These are phyloP conservation scores for Linhomoeus sp. DNA, from an alignment of 2,888 invertebrate genomes.

Conservation along the genomic window DNA sequence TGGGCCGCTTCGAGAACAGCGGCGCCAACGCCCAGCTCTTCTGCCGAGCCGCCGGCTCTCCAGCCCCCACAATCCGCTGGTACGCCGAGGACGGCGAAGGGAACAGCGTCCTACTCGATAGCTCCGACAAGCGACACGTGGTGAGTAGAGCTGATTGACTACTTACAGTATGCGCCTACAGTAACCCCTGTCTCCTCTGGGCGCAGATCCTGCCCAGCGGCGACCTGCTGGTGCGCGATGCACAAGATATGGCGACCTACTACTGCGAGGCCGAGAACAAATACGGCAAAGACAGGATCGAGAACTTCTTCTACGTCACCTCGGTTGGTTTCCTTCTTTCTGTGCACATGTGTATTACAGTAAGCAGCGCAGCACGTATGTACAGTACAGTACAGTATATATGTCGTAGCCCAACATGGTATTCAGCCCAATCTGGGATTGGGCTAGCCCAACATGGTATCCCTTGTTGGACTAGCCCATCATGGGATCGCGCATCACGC, in stretches of 20 bases:
- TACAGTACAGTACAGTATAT: too few species aligned
- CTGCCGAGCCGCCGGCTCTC: conserved; percentile 30
- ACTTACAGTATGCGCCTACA: conserved; percentile 12
- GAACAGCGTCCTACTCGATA: conserved; percentile 8
- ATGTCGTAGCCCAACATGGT: too few species aligned
- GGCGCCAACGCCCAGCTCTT: conserved; percentile 30
- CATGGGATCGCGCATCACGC: too few species aligned
- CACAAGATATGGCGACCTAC: background rate
- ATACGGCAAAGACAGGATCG: background rate
- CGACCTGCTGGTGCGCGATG: background rate
- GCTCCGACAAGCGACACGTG: conserved; percentile 13
- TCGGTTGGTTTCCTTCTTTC: background rate
- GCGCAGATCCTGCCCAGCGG: background rate
- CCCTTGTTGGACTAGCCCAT: too few species aligned
- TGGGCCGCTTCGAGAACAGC: conserved; percentile 22
- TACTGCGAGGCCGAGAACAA: conserved; percentile 2
- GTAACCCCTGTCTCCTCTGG: background rate
- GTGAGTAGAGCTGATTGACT: conserved; percentile 5
- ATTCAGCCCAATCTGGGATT: too few species aligned
- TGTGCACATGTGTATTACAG: too few species aligned
- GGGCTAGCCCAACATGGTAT: too few species aligned
- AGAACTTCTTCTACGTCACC: background rate
- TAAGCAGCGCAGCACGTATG: too few species aligned
- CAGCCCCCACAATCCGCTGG: conserved; percentile 29
- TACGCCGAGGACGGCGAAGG: conserved; percentile 21